phyloP scores from a whole-genome alignment of 2,888 invertebrate species.

The Miltochrista miniata region DNA sequence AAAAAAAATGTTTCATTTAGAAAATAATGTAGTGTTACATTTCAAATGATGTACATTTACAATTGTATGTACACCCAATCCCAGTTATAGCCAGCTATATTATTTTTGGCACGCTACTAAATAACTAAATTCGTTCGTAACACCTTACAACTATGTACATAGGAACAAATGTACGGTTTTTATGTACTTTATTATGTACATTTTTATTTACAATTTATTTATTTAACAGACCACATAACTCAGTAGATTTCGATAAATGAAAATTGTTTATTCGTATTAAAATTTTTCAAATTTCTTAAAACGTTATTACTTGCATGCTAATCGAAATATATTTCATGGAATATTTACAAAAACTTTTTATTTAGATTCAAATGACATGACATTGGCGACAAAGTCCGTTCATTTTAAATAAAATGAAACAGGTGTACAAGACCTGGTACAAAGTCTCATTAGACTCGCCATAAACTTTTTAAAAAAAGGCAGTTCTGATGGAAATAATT shows the following conservation, averaged over 20 bases:
- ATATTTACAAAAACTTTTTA: too few relatives aligned
- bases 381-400: too few relatives aligned
- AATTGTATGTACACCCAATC: conserved; percentile 44
- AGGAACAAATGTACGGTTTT: conserved; percentile 61
- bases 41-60: conserved; percentile 25
- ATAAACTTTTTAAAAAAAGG: too few relatives aligned
- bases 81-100: conserved; percentile 56
- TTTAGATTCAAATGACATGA: too few relatives aligned
- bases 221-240: conserved; percentile 9
- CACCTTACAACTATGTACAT: conserved; percentile 59
- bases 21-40: conserved; percentile 18
- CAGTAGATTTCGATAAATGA: not conserved
- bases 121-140: conserved; percentile 59
- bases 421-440: too few relatives aligned
- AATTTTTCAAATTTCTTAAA: too few relatives aligned
- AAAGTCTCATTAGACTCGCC: too few relatives aligned
- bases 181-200: conserved; percentile 50
- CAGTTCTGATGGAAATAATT: too few relatives aligned
- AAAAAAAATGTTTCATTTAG: conserved; percentile 13
- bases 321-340: too few relatives aligned
- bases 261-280: too few relatives aligned
- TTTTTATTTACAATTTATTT: conserved; percentile 36
- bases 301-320: too few relatives aligned
- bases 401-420: too few relatives aligned
- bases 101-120: conserved; percentile 72